Evolutionary conservation across 2,888 invertebrate genomes (phyloP).

Genomic region (Catonia carolina): DNA sequence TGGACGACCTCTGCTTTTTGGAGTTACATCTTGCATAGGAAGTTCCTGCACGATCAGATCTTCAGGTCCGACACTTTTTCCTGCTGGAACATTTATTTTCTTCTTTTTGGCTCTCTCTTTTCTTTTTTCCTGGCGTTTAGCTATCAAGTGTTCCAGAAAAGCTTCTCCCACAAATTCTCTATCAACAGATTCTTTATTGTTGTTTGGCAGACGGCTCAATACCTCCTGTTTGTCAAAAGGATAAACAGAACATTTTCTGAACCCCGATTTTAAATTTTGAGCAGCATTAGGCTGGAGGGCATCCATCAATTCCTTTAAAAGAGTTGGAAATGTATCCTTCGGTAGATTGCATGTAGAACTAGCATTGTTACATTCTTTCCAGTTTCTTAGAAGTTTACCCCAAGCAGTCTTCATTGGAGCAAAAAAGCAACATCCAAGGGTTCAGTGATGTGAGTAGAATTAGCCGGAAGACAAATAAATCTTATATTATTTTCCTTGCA

Average conservation of each 20-base stretch:
- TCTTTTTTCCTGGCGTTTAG: constrained; percentile 18
- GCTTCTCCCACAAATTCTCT: constrained; percentile 11
- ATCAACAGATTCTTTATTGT: neutral
- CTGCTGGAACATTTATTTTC: constrained; percentile 18
- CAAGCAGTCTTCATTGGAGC: constrained; percentile 34
- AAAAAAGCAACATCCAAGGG: constrained; percentile 35
- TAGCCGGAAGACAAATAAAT: constrained; percentile 38
- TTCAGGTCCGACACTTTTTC: constrained; percentile 18
- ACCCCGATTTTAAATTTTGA: constrained; percentile 25
- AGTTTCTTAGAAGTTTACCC: constrained; percentile 28
- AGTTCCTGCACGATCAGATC: too few species aligned
- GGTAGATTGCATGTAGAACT: constrained; percentile 19
- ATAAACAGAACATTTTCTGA: constrained; percentile 25
- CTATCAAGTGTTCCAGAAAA: constrained; percentile 21
- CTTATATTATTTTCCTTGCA: constrained; percentile 37
- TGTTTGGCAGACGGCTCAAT: constrained; percentile 15
- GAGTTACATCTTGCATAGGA: too few species aligned
- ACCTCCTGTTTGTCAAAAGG: constrained; percentile 22
- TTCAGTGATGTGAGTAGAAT: constrained; percentile 34
- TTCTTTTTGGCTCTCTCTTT: constrained; percentile 20
- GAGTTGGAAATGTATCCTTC: constrained; percentile 26
- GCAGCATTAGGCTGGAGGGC: constrained; percentile 8
- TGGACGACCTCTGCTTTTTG: too few species aligned
- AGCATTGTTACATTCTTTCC: constrained; percentile 27
- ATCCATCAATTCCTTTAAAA: constrained; percentile 23